Evolutionary conservation across 2,113 vertebrate species (phyloP).

Genomic region (Hemibagrus wyckioides): DNA sequence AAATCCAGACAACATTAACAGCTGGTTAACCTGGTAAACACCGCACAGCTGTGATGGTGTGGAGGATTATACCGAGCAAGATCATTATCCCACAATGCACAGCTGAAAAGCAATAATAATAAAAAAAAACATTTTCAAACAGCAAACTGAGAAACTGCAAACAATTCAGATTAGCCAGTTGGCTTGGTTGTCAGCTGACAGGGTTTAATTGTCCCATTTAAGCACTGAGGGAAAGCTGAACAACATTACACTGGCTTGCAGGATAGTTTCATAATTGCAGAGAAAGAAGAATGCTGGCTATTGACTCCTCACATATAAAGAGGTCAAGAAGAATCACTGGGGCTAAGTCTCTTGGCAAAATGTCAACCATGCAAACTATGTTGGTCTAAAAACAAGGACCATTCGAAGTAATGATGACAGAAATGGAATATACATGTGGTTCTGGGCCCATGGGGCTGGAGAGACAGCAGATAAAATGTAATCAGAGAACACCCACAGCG

Average conservation of each 20-base stretch:
- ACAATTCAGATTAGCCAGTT: background rate
- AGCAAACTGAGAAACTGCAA: slow-evolving; percentile 1
- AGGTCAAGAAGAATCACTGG: background rate
- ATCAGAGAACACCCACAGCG: slow-evolving; percentile 95
- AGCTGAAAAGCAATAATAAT: slow-evolving; percentile 21
- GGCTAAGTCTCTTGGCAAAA: background rate
- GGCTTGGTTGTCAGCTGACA: background rate
- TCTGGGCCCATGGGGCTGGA: slow-evolving; percentile 15
- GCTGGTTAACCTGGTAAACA: slow-evolving; percentile 42
- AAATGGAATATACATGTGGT: background rate
- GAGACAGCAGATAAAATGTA: slow-evolving; percentile 64
- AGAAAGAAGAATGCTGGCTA: background rate
- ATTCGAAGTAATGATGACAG: slow-evolving; percentile 20
- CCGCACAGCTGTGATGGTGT: slow-evolving; percentile 31
- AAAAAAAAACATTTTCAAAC: slow-evolving; percentile 1
- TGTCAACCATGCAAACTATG: background rate
- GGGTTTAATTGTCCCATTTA: slow-evolving; percentile 18
- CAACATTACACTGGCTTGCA: slow-evolving; percentile 78
- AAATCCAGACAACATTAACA: slow-evolving; percentile 30
- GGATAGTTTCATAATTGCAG: slow-evolving; percentile 53
- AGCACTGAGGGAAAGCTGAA: slow-evolving; percentile 69
- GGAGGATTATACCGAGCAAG: slow-evolving; percentile 16
- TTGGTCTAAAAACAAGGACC: slow-evolving; percentile 9
- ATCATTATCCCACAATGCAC: slow-evolving; percentile 30
- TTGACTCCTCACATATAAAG: background rate